Evolutionary conservation across 2,797 vertebrate genomes (phyloP), one percentile per base, ranked within the genome.

Genomic region (Avahi laniger): DNA sequence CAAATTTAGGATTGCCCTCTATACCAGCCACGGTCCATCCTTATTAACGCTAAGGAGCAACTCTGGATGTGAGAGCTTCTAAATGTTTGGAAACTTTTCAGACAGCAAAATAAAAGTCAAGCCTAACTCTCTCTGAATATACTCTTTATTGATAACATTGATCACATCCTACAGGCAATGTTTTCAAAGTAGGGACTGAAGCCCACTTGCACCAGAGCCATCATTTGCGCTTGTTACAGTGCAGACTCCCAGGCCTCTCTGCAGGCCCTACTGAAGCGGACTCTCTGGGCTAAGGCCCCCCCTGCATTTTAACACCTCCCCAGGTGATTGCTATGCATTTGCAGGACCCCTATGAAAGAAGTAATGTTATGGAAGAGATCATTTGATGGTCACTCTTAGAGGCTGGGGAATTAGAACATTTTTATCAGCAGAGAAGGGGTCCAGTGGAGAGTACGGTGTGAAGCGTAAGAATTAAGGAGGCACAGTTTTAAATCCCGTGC

Each of bases 1-100:
- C 96, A 87, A 96, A 98, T 97, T 93, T 91, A 89, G 96, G 96
- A 97, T 97, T 97, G 94, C 81, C 96, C 91, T 97, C 84, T 89
- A 76, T 97, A 81, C 38, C 46, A 89, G 84, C 43, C 78, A 30
- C 30, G 15, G 79, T 84, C 88, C 76, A 54, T 82, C 82, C 93
- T 93, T 92, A 95, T 93, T 97, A 97, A 95, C 8, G 88, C 33
- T 41, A 89, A 96, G 54, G 50, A 84, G 28, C 52, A 94, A 57
- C 46, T 92, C 73, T 96, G 93, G 38, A 79, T 81, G 50, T 89
- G 88, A 50, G 93, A 87, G 76, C 84, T 79, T 94, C 57, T 95
- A 73, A 87, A 41, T 59, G 38, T 90, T 89, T 94, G 73, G 43
- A 92, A 97, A 92, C 76, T 87, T 97, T 96, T 89, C 38, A 94